Conservation (phyloP, 2,888 invertebrate genomes). For the Cheilosia grossa region DNA sequence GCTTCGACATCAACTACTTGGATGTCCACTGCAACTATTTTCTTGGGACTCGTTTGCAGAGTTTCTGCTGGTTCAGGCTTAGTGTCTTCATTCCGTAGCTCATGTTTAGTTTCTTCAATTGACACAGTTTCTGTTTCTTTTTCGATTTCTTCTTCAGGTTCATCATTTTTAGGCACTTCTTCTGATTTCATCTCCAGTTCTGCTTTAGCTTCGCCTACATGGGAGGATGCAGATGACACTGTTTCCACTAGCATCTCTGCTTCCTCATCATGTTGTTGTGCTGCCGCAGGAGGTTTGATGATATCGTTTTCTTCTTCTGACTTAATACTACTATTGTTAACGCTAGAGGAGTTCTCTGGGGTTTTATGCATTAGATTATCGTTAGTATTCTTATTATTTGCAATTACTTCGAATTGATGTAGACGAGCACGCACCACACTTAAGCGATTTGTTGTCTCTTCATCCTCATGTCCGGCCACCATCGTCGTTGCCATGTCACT, state of each 20-base stretch:
- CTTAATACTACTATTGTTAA: constrained; percentile 68
- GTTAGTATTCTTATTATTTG: constrained; percentile 76
- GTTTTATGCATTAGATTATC: constrained; percentile 70
- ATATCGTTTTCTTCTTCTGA: constrained; percentile 61
- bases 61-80: not conserved
- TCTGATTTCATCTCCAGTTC: constrained; percentile 54
- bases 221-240: constrained; percentile 21
- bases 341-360: constrained; percentile 65
- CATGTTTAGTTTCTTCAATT: constrained; percentile 39
- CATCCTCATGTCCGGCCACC: constrained; percentile 69
- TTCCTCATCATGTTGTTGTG: constrained; percentile 45
- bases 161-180: constrained; percentile 74
- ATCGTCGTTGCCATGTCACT: constrained; percentile 35
- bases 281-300: constrained; percentile 47
- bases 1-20: constrained; percentile 52
- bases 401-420: constrained; percentile 80
- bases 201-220: constrained; percentile 23
- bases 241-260: constrained; percentile 16
- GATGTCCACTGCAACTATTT: constrained; percentile 57
- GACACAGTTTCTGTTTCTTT: constrained; percentile 30
- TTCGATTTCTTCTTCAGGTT: constrained; percentile 37
- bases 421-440: constrained; percentile 80
- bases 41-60: constrained; percentile 18
- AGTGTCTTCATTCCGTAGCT: constrained; percentile 22
- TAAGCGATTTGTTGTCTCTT: constrained; percentile 76